A percentile compares a stretch with the other conserved stretches of the same genome.
Evolutionary conservation across 2,888 invertebrate species (phyloP).

Genomic region (Oscheius onirici): DNA sequence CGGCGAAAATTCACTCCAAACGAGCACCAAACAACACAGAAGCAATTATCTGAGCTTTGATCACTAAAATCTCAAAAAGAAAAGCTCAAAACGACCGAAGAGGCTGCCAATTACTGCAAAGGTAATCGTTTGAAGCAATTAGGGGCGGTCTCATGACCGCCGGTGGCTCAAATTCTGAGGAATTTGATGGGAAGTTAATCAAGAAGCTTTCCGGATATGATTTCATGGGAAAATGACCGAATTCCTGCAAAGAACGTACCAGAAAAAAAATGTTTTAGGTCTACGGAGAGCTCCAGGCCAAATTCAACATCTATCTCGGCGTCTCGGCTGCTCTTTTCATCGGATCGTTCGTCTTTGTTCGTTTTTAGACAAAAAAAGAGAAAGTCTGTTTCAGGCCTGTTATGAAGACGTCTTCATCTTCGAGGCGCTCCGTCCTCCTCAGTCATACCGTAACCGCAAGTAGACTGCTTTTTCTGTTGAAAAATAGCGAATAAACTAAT

Average conservation of each 20-base stretch:
- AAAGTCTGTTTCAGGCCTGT: conserved; percentile 39
- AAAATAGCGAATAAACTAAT: neutral
- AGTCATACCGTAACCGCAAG: conserved; percentile 56
- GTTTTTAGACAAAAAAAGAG: neutral
- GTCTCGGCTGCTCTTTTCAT: conserved; percentile 34
- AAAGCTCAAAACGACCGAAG: too few relatives aligned
- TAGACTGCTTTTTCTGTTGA: conserved; percentile 15
- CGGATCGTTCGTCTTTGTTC: conserved; percentile 33
- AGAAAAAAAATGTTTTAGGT: too few relatives aligned
- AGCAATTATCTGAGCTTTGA: too few relatives aligned
- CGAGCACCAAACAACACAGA: too few relatives aligned
- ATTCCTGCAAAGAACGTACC: too few relatives aligned
- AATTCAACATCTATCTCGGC: conserved; percentile 61
- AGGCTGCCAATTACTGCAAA: too few relatives aligned
- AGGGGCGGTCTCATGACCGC: too few relatives aligned
- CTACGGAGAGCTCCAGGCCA: conserved; percentile 59
- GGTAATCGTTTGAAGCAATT: too few relatives aligned
- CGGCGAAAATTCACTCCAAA: too few relatives aligned
- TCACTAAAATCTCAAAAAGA: too few relatives aligned
- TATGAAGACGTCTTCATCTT: conserved; percentile 53
- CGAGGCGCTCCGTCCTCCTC: conserved; percentile 52
- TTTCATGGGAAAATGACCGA: neutral
- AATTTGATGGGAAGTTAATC: too few relatives aligned
- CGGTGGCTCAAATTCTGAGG: neutral
- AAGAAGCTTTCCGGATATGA: neutral